Percentiles rank a stretch among this genome's conserved stretches.
These are phyloP conservation scores for Drosophila hamatofila DNA, from an alignment of 2,888 invertebrate genomes.

Conservation along the genomic window DNA sequence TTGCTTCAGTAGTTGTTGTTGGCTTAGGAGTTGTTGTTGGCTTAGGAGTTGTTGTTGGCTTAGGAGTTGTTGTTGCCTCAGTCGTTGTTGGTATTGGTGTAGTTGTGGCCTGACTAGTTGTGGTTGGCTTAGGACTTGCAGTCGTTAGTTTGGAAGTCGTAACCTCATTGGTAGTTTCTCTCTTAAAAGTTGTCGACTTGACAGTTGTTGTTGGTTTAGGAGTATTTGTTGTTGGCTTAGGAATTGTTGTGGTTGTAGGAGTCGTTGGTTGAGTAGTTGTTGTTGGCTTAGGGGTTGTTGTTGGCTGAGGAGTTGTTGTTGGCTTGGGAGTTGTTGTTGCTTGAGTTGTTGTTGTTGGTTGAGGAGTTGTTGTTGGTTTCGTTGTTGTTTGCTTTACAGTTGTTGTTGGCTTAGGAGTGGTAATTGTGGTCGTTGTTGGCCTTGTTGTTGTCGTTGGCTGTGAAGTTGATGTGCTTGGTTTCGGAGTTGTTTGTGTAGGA, in stretches of 20 bases:
- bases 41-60: neutral
- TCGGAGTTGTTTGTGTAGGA: too few species aligned
- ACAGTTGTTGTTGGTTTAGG: neutral
- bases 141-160: neutral
- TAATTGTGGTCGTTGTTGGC: neutral
- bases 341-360: slow-evolving; percentile 9
- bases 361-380: neutral
- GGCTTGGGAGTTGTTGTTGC: slow-evolving; percentile 1
- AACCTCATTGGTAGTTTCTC: neutral
- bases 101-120: neutral
- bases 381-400: neutral
- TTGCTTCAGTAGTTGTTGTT: neutral
- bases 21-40: slow-evolving; percentile 12
- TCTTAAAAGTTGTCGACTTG: neutral
- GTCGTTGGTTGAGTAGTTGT: slow-evolving; percentile 18
- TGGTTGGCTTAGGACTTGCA: neutral
- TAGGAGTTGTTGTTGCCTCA: neutral
- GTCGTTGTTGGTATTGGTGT: neutral
- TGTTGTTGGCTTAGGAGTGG: neutral
- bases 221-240: neutral
- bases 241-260: slow-evolving; percentile 4
- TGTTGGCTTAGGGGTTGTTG: neutral
- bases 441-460: neutral
- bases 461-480: neutral
- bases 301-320: neutral